Evolutionary conservation across 2,888 invertebrate species (phyloP).

Genomic region (Pachydiplax longipennis): DNA sequence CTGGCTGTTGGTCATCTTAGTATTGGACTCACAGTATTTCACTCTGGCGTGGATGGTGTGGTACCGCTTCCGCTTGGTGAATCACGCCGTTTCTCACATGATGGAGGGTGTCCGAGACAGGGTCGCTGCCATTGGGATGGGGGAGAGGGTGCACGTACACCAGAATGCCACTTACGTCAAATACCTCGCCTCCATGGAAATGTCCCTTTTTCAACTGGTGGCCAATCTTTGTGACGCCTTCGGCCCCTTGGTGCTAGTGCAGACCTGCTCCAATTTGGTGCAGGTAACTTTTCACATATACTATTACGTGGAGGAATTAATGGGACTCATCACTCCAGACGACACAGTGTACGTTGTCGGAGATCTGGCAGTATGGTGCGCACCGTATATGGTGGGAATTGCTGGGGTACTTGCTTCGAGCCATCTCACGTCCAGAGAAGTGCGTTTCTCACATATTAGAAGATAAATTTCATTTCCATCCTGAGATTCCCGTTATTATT

Average conservation of each 20-base stretch:
- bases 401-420: background rate
- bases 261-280: slow-evolving; percentile 21
- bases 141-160: background rate
- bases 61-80: slow-evolving; percentile 3
- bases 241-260: background rate
- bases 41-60: background rate
- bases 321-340: background rate
- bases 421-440: background rate
- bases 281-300: slow-evolving; percentile 26
- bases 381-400: slow-evolving; percentile 1
- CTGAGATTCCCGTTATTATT: background rate
- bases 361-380: slow-evolving; percentile 7
- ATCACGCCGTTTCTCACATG: background rate
- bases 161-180: background rate
- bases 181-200: background rate
- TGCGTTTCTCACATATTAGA: background rate
- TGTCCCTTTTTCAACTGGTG: slow-evolving; percentile 11
- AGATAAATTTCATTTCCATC: background rate
- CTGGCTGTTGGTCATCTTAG: slow-evolving; percentile 12
- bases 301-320: slow-evolving; percentile 31
- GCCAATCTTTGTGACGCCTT: background rate
- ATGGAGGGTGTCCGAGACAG: background rate
- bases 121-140: background rate
- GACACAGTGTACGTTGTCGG: slow-evolving; percentile 27
- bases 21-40: slow-evolving; percentile 17